Evolutionary conservation across 2,797 vertebrate genomes (phyloP), one percentile per base, ranked within the genome.

Genomic region (Xenopus petersii): DNA sequence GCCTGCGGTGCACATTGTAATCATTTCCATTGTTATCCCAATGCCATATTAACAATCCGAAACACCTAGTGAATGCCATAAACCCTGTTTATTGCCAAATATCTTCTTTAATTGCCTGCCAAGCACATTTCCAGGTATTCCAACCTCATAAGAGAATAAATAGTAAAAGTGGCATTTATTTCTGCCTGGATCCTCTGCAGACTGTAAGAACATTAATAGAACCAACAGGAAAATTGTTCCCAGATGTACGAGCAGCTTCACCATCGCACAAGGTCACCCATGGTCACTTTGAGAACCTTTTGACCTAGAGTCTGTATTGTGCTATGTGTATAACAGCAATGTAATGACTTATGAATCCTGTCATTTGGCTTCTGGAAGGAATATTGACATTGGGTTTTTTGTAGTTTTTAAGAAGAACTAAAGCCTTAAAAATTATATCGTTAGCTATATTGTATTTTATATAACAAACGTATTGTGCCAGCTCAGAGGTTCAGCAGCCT

Each of bases 111-210:
- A 69, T 73, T 78, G 76, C 69, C 61, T 78, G 76, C 76, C 76
- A 78, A 78, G 64, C 67, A 21, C 76, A 73, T 73, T 67, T 64
- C 65, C 76, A 78, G 76, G 76, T 78, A 78, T 78, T 78, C 66
- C 76, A 78, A 78, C 13, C 70, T 78, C 75, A 68, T 68, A 78
- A 61, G 64, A 73, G 65, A 78, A 69, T 56, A 73, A 78, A 73
- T 78, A 78, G 71, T 70, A 78, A 78, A 78, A 78, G 72, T 78
- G 71, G 73, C 76, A 78, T 78, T 73, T 78, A 73, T 78, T 73
- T 73, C 55, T 73, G 21, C 48, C 66, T 73, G 54, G 71, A 73
- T 78, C 47, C 64, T 67, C 63, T 68, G 75, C 70, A 59, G 75
- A 49, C 17, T 70, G 66, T 69, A 69, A 73, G 63, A 78, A 78